Conservation (phyloP, 1,140 invertebrate genomes). For the Brachionus paranguensis region DNA sequence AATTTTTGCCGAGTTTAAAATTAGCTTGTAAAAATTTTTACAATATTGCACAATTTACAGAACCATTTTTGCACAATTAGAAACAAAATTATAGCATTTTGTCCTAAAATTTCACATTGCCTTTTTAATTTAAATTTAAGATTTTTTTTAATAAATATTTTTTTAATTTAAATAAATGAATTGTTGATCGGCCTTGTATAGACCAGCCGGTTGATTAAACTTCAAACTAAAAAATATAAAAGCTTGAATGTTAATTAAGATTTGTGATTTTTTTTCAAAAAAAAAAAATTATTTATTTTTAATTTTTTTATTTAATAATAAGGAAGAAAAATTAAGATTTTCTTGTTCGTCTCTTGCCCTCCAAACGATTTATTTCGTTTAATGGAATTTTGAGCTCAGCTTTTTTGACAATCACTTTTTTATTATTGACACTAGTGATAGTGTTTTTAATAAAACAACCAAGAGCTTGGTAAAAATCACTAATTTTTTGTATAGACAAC, state of each 20-base stretch:
- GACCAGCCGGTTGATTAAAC: too few relatives aligned
- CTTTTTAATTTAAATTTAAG: too few relatives aligned
- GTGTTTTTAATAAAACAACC: conserved; percentile 33
- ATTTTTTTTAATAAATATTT: too few relatives aligned
- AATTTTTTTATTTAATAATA: not conserved
- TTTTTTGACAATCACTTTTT: conserved; percentile 9
- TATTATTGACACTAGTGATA: not conserved
- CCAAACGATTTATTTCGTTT: not conserved
- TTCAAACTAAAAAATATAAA: not conserved
- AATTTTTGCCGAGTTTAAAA: too few relatives aligned
- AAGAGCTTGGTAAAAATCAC: conserved; percentile 26
- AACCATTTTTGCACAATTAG: too few relatives aligned
- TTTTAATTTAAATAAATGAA: too few relatives aligned
- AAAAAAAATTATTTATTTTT: not conserved
- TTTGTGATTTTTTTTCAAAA: not conserved
- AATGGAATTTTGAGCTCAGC: conserved; percentile 7
- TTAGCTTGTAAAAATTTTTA: too few relatives aligned
- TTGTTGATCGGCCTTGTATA: too few relatives aligned
- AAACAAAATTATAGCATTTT: too few relatives aligned
- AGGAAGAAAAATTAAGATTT: not conserved
- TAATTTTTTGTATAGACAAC: conserved; percentile 29
- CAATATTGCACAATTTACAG: too few relatives aligned
- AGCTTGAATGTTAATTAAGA: not conserved
- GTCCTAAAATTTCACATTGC: too few relatives aligned
- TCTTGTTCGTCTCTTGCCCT: conserved; percentile 22